These are phyloP conservation scores for Rhopilema esculentum DNA, from an alignment of 30 jellyfish, hydroid and myxozoan species.

Conservation along the genomic window DNA sequence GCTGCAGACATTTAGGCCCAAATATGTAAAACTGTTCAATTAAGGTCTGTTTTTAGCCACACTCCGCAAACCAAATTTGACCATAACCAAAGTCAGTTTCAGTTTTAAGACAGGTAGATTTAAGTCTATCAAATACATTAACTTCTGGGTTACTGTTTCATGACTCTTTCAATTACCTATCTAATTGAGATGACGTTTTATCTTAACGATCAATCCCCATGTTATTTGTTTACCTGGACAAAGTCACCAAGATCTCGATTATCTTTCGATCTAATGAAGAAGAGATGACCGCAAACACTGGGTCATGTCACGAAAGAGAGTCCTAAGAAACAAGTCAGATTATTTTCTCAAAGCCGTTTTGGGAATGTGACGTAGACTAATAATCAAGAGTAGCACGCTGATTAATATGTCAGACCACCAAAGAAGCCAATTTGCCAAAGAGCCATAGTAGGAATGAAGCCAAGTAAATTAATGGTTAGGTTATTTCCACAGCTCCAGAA, in stretches of 20 bases:
- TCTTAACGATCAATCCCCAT: background rate
- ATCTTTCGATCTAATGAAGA: background rate
- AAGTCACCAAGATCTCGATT: background rate
- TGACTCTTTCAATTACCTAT: background rate
- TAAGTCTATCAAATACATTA: too few species aligned
- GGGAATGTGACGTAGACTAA: background rate
- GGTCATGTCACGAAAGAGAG: background rate
- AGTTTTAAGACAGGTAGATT: too few species aligned
- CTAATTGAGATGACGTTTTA: background rate
- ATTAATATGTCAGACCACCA: background rate
- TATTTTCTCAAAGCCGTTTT: background rate
- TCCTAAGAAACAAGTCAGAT: background rate
- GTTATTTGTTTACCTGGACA: background rate
- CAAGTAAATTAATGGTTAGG: background rate
- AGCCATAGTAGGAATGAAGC: background rate
- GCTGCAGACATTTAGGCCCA: too few species aligned
- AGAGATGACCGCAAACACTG: background rate
- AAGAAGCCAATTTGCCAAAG: background rate
- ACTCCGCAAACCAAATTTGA: too few species aligned
- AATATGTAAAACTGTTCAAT: too few species aligned
- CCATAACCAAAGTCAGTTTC: too few species aligned
- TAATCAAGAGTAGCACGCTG: background rate
- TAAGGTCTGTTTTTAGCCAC: too few species aligned
- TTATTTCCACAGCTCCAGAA: background rate
- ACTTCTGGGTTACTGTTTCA: background rate